Evolutionary conservation across 2,113 vertebrate species (phyloP), one percentile per base, ranked within the genome.

Genomic region (Dendropsophus ebraccatus): DNA sequence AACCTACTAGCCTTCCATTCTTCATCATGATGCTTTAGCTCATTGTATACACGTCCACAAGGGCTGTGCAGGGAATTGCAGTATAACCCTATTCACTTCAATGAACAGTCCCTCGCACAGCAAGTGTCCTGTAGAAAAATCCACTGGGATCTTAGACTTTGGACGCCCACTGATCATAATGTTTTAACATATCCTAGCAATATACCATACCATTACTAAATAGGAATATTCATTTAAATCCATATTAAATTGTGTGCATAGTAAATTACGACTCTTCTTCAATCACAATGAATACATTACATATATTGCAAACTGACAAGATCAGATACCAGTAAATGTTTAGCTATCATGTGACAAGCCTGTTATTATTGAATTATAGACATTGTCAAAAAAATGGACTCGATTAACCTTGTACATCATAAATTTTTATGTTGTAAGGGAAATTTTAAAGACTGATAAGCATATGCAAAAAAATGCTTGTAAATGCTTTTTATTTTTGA

Each of bases 321-420:
- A 76, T 52, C 50, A 76, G 14, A 30, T 54, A 17, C n/a, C 74
- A 58, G 28, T 79, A n/a, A 58, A 58, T 60, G 17, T 37, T 58
- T 50, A 79, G 37, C 32, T 79, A 28, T 79, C 54, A 60, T 60
- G 60, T 60, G 77, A 37, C 77, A 58, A 49, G 30, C 77, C 7
- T 79, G 75, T 54, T 77, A 58, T 78, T 78, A 79, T 37, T 79
- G 77, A 79, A 56, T 79, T 58, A 58, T 58, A 37, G 21, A 37
- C 19, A 41, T 45, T 41, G 52, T n/a, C 77, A 58, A 79, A 76
- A n/a, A 56, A 56, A 60, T 14, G 25, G 47, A 77, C 32, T 77
- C 7, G 49, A 77, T 77, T 77, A 77, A 77, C 47, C 74, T 77
- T 77, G 47, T 28, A 32, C 49, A 19, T 8, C 16, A 25, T 76